Conservation (phyloP, 2,113 vertebrate genomes). For the Labeo catla region DNA sequence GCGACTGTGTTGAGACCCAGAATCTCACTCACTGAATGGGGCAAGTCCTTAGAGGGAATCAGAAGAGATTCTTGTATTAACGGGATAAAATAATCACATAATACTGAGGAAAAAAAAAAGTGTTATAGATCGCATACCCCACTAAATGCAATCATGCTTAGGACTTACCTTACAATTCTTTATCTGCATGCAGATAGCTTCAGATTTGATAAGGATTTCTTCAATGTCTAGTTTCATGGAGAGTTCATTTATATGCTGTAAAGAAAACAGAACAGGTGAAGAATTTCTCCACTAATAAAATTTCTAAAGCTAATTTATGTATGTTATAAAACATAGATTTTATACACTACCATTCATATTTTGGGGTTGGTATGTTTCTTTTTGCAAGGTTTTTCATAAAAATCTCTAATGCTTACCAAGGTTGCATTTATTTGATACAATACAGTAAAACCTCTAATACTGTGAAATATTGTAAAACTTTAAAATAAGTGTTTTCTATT, state of each 20-base stretch:
- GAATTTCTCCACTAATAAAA: not conserved
- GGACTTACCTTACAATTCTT: conserved; percentile 87
- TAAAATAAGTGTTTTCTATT: too few species aligned
- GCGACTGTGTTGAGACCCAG: conserved; percentile 78
- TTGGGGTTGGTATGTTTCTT: not conserved
- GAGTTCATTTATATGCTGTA: conserved; percentile 94
- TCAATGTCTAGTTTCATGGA: conserved; percentile 96
- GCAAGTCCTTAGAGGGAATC: conserved; percentile 79
- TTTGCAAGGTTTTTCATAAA: too few species aligned
- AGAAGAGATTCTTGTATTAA: not conserved
- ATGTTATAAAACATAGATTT: not conserved
- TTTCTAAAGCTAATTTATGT: not conserved
- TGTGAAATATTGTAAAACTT: too few species aligned
- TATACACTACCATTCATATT: not conserved
- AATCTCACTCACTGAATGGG: conserved; percentile 83
- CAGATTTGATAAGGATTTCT: conserved; percentile 88
- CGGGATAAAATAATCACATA: not conserved
- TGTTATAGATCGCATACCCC: not conserved
- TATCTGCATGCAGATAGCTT: conserved; percentile 92
- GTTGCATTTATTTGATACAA: too few species aligned
- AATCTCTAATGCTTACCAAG: too few species aligned
- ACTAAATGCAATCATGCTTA: not conserved
- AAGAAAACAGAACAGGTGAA: not conserved
- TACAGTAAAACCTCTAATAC: too few species aligned
- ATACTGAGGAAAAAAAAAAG: not conserved